These are phyloP conservation scores for Blera fallax DNA, from an alignment of 2,888 invertebrate genomes.

Conservation along the genomic window DNA sequence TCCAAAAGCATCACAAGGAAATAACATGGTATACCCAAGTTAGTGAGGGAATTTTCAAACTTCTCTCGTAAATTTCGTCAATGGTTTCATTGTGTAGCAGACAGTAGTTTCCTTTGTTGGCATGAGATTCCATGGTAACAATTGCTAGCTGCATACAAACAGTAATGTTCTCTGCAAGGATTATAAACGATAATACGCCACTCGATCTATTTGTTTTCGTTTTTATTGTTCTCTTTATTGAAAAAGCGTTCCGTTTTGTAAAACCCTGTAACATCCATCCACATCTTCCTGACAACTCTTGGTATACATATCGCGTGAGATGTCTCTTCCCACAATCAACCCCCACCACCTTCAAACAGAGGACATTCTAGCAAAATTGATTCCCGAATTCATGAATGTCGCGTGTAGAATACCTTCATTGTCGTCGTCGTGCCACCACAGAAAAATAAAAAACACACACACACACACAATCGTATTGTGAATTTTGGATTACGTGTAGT, in stretches of 20 bases:
- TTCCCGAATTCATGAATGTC: constrained; percentile 56
- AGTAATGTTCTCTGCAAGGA: constrained; percentile 21
- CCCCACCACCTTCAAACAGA: neutral
- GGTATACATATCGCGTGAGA: constrained; percentile 51
- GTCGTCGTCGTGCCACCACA: constrained; percentile 8
- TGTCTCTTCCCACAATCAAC: constrained; percentile 26
- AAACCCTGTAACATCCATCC: constrained; percentile 32
- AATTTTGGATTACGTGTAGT: constrained; percentile 21
- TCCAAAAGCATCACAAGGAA: neutral
- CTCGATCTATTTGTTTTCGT: constrained; percentile 60
- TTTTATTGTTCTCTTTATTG: constrained; percentile 57
- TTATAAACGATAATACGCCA: constrained; percentile 60
- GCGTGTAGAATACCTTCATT: constrained; percentile 53
- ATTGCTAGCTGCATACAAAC: constrained; percentile 28
- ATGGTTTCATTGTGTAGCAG: constrained; percentile 46
- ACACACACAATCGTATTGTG: constrained; percentile 4
- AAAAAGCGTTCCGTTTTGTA: constrained; percentile 21
- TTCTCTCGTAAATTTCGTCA: constrained; percentile 63
- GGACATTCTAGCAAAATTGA: constrained; percentile 48
- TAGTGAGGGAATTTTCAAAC: constrained; percentile 34
- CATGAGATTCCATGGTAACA: constrained; percentile 35
- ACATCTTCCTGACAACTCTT: constrained; percentile 40
- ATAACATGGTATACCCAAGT: neutral
- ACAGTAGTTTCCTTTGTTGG: constrained; percentile 46
- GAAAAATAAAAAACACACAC: neutral